Conservation (phyloP, 2,113 vertebrate species). For the Terrapene triunguis region DNA sequence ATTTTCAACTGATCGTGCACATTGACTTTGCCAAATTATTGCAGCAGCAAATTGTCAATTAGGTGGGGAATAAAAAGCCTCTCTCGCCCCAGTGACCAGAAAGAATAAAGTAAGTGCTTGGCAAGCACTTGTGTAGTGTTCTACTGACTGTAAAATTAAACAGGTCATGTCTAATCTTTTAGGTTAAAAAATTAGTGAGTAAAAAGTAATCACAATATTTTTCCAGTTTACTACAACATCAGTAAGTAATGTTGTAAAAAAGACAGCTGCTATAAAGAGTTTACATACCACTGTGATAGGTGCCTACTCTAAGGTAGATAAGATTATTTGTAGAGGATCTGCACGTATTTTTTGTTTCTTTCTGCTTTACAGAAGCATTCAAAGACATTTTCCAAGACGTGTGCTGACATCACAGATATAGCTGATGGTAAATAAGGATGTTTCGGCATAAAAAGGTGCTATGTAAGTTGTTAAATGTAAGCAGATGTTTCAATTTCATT, state of each 20-base stretch:
- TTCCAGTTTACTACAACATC: background rate
- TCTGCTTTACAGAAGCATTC: background rate
- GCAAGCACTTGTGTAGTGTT: background rate
- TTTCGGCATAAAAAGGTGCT: background rate
- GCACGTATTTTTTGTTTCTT: background rate
- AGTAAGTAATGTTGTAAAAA: background rate
- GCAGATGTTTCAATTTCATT: background rate
- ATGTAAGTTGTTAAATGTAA: background rate
- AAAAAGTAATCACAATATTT: background rate
- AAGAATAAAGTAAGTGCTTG: background rate
- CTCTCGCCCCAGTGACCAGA: fast-evolving
- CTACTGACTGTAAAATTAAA: background rate
- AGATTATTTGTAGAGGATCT: background rate
- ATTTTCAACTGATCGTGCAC: background rate
- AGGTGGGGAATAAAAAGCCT: background rate
- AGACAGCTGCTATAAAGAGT: background rate
- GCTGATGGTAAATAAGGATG: background rate
- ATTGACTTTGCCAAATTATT: background rate
- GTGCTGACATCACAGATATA: background rate
- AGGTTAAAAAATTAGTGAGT: background rate
- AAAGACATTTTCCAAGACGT: background rate
- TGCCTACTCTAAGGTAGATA: background rate
- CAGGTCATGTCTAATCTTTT: fast-evolving
- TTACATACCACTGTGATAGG: background rate
- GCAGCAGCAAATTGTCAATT: background rate